phyloP scores from a whole-genome alignment of 1,140 invertebrate genomes.

The Notospermus geniculatus region DNA sequence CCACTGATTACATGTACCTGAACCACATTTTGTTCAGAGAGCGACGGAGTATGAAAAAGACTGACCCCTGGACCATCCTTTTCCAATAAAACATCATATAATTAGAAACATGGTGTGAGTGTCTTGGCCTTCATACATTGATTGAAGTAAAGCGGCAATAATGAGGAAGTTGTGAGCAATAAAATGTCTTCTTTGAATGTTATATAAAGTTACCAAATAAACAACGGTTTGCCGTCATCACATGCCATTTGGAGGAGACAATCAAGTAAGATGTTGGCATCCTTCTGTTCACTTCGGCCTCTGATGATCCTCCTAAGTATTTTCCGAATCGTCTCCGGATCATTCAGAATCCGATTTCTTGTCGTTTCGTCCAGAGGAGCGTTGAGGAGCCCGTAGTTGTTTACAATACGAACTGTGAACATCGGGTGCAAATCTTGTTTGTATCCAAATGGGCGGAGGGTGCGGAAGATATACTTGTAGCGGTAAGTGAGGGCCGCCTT shows the following conservation, averaged over 20 bases:
- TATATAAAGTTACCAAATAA: slow-evolving; percentile 41
- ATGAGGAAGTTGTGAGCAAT: no score
- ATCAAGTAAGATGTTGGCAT: slow-evolving; percentile 32
- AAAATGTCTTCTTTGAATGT: no score
- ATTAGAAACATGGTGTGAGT: no score
- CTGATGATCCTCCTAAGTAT: slow-evolving; percentile 24
- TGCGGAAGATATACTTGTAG: slow-evolving; percentile 24
- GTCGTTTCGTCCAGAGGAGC: slow-evolving; percentile 24
- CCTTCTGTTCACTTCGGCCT: slow-evolving; percentile 21
- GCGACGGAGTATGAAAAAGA: no score
- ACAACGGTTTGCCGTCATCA: slow-evolving; percentile 31
- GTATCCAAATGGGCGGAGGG: slow-evolving; percentile 27
- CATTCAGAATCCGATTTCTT: slow-evolving; percentile 21
- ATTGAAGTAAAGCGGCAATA: no score
- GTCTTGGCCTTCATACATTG: no score
- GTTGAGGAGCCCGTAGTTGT: slow-evolving; percentile 37
- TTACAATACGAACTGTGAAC: slow-evolving; percentile 36
- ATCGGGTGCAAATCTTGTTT: slow-evolving; percentile 26
- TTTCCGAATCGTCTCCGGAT: slow-evolving; percentile 24
- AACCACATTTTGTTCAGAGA: no score
- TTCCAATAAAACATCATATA: no score
- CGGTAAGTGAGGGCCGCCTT: slow-evolving; percentile 23
- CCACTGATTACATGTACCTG: no score
- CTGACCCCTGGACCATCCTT: no score
- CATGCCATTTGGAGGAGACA: slow-evolving; percentile 34